Percentiles rank a stretch among this genome's conserved stretches.
These are phyloP conservation scores for Amblyopsis hoosieri DNA, from an alignment of 2,797 vertebrate genomes.

Conservation along the genomic window DNA sequence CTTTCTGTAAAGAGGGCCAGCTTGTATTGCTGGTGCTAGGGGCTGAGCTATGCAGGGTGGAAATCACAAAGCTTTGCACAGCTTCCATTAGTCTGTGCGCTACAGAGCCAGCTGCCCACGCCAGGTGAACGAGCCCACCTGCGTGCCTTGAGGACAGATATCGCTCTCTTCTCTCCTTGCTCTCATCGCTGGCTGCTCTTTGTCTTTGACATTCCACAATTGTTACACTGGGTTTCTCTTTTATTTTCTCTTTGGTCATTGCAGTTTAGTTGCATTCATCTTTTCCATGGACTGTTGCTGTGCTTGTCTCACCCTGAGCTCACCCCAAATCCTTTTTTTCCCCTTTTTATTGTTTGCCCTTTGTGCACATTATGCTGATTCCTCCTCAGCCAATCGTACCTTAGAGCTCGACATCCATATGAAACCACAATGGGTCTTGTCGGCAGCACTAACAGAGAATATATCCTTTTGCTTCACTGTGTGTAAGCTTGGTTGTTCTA, in stretches of 20 bases:
- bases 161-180: constrained; percentile 7
- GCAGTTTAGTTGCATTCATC: too few species aligned
- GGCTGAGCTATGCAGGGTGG: constrained; percentile 16
- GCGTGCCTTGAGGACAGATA: constrained; percentile 29
- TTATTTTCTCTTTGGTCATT: neutral
- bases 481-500: too few species aligned
- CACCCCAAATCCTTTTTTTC: too few species aligned
- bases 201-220: neutral
- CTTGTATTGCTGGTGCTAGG: constrained; percentile 34
- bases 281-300: too few species aligned
- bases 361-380: too few species aligned
- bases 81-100: constrained; percentile 28
- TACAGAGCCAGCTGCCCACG: constrained; percentile 37
- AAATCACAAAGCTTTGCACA: constrained; percentile 33
- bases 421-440: too few species aligned
- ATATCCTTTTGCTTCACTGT: too few species aligned
- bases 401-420: too few species aligned
- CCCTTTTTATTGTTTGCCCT: too few species aligned
- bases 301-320: too few species aligned
- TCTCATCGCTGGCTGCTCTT: neutral
- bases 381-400: too few species aligned
- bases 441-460: too few species aligned
- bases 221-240: constrained; percentile 5
- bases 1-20: constrained; percentile 33
- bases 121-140: constrained; percentile 41